Base-by-base conservation (phyloP, 2,888 invertebrate species). In the Dascillus cervinus region DNA sequence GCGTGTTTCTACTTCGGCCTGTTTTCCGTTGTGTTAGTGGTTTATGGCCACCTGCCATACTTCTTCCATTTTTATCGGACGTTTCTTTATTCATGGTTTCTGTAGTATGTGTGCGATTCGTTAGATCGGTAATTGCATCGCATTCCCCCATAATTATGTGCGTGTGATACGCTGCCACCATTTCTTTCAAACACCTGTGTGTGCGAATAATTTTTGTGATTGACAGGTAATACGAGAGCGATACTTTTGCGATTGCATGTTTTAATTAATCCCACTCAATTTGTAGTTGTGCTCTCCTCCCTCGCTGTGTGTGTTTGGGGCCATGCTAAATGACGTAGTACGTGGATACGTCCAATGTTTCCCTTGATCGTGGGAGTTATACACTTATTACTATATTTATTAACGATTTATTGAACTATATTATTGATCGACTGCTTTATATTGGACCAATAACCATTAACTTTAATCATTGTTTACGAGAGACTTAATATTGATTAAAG, bases 401-500 rank as follows among this genome's bases (percentile, higher is more conserved):
- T 44, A 33, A 43, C 40, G 39, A 47, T 49, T 49, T 49, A 49
- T 49, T 44, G 47, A 44, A 49, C 43, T n/a, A 43, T 35, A 41
- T n/a, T 33, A 46, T 47, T 47, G 47, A 50, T 47, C 46, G 48
- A 44, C 37, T 39, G 39, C 41, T 41, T n/a, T n/a, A 30, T 36
- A 43, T 44, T 31, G 40, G 40, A 42, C 49, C 50, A 52, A 53
- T 53, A 53, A 49, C 53, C 50, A 52, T 50, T 50, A 51, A 50
- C 41, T 44, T 42, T 52, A 53, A 53, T 53, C 49, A 49, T 50
- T 53, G 50, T 53, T 53, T 52, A 53, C 50, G 52, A 53, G n/a
- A n/a, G 49, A 49, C 48, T 49, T 50, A 47, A 52, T 52, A 53
- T 53, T 53, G 53, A 53, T 53, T 52, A 52, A 52, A 52, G 51